Evolutionary conservation across 2,797 vertebrate genomes (phyloP), one percentile per base, ranked within the genome.

Genomic region (Sebastes steindachneri): DNA sequence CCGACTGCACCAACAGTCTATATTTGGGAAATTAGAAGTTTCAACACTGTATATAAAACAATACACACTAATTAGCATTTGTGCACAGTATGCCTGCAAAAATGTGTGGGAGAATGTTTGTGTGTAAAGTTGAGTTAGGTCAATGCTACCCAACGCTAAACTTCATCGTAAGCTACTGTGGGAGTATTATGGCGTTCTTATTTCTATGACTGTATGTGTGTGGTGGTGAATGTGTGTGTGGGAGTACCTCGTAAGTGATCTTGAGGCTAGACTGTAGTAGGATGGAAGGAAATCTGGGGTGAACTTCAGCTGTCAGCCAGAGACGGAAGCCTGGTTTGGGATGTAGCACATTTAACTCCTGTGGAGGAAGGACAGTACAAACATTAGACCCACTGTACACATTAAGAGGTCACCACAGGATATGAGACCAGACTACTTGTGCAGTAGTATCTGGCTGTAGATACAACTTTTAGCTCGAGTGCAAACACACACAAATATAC

Each of bases 281-380:
- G 83, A 99, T 97, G 0, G 96, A 95, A 76, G 98, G 97, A 91
- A 99, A 99, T 82, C 95, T 97, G 12, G 96, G 93, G 88, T 99
- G 98, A 89, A 98, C 96, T 93, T 99, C 98, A 4, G 98, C 96
- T 67, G 98, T 99, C 63, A 99, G 96, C 98, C 98, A 99, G 74
- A 99, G 96, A 80, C 98, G 97, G 89, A 99, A 99, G 48, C 96
- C 96, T n/a, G 96, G 88, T 91, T 98, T 97, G 63, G 98, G 97
- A 37, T 95, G 96, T 29, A 99, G 94, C 5, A 89, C 90, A 86
- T 99, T 99, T 79, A 99, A 85, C 88, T 99, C 98, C 98, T 99
- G 66, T 71, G 69, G 68, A 90, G 19, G 29, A 65, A 73, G 19
- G 51, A 83, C 19, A 69, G 21, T 3, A 28, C 8, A 59, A 2